phyloP scores from a whole-genome alignment of 2,797 vertebrate genomes.

The Eulemur rubriventer region DNA sequence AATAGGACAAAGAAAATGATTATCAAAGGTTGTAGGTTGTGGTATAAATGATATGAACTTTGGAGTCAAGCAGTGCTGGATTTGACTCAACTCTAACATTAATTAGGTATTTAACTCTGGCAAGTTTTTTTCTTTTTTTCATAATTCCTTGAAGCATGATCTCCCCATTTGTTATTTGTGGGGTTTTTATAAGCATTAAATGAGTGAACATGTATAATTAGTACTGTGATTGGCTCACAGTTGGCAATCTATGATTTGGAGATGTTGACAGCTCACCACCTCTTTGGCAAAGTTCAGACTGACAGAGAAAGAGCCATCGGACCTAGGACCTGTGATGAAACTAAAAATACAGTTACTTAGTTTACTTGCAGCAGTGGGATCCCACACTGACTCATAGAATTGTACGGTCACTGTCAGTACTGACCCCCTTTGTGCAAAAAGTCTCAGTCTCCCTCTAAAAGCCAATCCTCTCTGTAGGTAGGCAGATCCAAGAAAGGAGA shows the following conservation, averaged over 20 bases:
- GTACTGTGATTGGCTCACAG: background rate
- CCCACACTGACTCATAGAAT: background rate
- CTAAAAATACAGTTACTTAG: background rate
- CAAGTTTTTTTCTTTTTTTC: background rate
- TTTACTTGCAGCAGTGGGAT: background rate
- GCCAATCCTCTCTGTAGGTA: background rate
- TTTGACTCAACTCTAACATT: background rate
- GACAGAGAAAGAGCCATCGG: background rate
- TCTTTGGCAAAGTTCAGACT: background rate
- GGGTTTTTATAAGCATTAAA: background rate
- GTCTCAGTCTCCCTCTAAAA: background rate
- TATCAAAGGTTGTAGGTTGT: background rate
- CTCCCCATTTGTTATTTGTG: background rate
- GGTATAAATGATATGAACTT: background rate
- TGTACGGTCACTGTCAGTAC: background rate
- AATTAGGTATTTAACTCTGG: background rate
- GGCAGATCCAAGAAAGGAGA: background rate
- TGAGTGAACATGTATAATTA: background rate
- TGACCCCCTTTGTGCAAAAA: background rate
- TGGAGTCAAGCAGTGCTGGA: background rate
- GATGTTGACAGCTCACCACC: background rate
- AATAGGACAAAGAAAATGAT: too few species aligned
- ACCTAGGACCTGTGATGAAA: too few species aligned
- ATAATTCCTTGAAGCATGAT: background rate
- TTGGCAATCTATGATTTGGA: background rate